phyloP scores from a whole-genome alignment of 1,140 invertebrate genomes.

The Cydia pomonella region DNA sequence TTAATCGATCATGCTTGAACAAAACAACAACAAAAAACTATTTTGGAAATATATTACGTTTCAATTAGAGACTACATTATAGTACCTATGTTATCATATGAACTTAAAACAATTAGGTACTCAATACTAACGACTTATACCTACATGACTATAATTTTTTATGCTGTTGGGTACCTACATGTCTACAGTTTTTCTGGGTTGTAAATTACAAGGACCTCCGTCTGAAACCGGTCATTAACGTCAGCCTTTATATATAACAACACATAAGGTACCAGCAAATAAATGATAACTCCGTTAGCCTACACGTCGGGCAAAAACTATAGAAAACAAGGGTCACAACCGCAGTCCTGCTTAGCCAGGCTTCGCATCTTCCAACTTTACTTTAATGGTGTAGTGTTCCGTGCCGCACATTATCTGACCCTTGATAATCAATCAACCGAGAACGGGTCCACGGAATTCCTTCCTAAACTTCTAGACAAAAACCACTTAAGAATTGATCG shows the following conservation, averaged over 20 bases:
- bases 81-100: no score
- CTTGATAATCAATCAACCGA: constrained; percentile 44
- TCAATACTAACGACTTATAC: no score
- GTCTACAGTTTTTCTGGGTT: background rate
- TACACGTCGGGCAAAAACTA: constrained; percentile 21
- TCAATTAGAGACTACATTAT: no score
- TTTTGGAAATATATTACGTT: no score
- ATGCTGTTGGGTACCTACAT: no score
- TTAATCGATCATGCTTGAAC: no score
- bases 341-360: constrained; percentile 7
- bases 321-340: constrained; percentile 21
- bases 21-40: no score
- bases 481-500: constrained; percentile 47
- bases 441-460: constrained; percentile 43
- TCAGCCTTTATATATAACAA: constrained; percentile 22
- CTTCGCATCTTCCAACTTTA: constrained; percentile 11
- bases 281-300: constrained; percentile 1
- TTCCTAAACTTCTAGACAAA: constrained; percentile 44
- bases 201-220: background rate
- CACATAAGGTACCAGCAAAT: constrained; percentile 19
- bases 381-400: constrained; percentile 22
- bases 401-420: constrained; percentile 31
- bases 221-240: constrained; percentile 10
- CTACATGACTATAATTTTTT: no score
- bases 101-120: no score